phyloP scores from a whole-genome alignment of 2,888 invertebrate genomes.

The Seladonia tumulorum region DNA sequence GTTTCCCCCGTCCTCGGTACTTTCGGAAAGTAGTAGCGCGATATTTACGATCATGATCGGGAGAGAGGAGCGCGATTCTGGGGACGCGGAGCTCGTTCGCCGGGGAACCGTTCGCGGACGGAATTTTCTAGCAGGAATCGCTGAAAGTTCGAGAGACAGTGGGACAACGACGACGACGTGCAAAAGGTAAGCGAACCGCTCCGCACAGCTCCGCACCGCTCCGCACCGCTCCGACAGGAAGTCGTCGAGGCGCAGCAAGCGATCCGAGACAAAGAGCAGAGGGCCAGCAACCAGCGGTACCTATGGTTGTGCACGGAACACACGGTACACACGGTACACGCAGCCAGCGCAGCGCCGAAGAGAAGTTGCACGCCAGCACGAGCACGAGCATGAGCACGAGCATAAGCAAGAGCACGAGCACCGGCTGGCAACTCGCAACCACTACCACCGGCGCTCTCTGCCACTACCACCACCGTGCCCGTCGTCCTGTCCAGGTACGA shows the following conservation, averaged over 20 bases:
- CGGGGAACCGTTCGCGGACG: not conserved
- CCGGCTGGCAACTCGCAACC: conserved; percentile 6
- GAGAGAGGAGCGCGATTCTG: not conserved
- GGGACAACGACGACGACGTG: conserved; percentile 20
- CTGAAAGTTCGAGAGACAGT: conserved; percentile 20
- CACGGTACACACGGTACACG: conserved; percentile 25
- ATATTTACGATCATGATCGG: conserved; percentile 14
- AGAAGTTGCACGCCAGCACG: conserved; percentile 34
- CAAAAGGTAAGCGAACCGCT: conserved; percentile 7
- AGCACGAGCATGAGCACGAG: not conserved
- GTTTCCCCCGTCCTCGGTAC: not conserved
- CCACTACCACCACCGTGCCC: conserved; percentile 37
- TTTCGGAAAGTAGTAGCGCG: conserved; percentile 9
- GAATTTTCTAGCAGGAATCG: conserved; percentile 5
- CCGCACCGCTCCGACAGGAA: conserved; percentile 52
- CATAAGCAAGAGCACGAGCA: not conserved
- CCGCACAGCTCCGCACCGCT: not conserved
- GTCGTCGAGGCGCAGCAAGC: conserved; percentile 58
- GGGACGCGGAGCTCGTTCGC: not conserved
- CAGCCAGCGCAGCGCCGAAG: conserved; percentile 16
- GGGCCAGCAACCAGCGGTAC: conserved; percentile 38
- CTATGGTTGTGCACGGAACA: not conserved
- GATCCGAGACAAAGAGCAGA: conserved; percentile 59
- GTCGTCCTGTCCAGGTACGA: conserved; percentile 54
- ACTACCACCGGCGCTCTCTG: conserved; percentile 32